These are phyloP conservation scores for Clitarchus hookeri DNA, from an alignment of 2,888 invertebrate species.

Conservation along the genomic window DNA sequence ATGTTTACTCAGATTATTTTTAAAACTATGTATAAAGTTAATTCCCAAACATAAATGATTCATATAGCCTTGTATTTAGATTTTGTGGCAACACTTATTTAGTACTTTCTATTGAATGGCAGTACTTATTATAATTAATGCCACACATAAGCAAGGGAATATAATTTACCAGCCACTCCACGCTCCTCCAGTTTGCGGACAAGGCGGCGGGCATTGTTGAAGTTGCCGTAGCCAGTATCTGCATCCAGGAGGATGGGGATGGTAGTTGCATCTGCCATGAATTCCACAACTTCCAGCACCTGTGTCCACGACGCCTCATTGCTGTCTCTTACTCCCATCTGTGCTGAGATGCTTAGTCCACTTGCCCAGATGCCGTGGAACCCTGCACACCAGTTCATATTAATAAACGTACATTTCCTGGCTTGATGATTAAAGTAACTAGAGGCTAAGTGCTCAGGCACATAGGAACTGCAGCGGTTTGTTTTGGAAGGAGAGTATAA, in stretches of 20 bases:
- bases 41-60: too few species aligned
- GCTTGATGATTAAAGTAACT: not conserved
- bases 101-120: too few species aligned
- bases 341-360: conserved; percentile 55
- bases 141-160: too few species aligned
- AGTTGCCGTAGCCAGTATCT: conserved; percentile 57
- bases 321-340: conserved; percentile 54
- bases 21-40: too few species aligned
- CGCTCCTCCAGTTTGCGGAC: conserved; percentile 54
- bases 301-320: conserved; percentile 58
- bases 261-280: conserved; percentile 55
- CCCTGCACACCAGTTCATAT: conserved; percentile 41
- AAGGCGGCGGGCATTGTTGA: conserved; percentile 55
- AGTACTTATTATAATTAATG: too few species aligned
- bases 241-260: conserved; percentile 56
- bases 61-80: too few species aligned
- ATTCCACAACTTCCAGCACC: conserved; percentile 54
- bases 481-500: too few species aligned
- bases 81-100: too few species aligned
- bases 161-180: conserved; percentile 52
- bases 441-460: too few species aligned
- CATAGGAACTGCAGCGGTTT: too few species aligned
- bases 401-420: not conserved
- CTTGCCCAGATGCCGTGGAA: conserved; percentile 55
- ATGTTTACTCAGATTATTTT: too few species aligned